Evolutionary conservation across 1,140 invertebrate genomes (phyloP).

Genomic region (Drosophila triauraria): DNA sequence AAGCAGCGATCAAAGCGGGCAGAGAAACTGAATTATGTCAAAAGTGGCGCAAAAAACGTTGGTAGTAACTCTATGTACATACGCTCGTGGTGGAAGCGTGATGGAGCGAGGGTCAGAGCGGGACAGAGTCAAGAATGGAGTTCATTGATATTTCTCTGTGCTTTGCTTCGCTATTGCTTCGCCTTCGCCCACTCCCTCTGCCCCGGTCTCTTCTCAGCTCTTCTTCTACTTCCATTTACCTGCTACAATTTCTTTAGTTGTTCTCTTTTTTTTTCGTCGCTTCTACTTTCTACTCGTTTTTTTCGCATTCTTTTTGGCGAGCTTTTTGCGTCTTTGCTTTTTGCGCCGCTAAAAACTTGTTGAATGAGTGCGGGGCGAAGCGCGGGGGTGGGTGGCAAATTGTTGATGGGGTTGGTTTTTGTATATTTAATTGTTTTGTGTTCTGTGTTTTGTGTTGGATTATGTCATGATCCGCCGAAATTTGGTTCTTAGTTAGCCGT

Average conservation of each 20-base stretch:
- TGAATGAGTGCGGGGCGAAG: conserved; percentile 17
- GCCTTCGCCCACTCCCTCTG: conserved; percentile 25
- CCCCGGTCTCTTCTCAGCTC: conserved; percentile 4
- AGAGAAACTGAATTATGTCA: conserved; percentile 68
- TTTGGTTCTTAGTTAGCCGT: neutral
- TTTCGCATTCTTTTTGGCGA: conserved; percentile 53
- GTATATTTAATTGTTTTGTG: conserved; percentile 40
- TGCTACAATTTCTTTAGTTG: conserved; percentile 62
- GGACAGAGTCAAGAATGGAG: conserved; percentile 47
- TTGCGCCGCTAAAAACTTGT: conserved; percentile 67
- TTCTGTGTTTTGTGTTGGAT: conserved; percentile 22
- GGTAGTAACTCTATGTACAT: conserved; percentile 50
- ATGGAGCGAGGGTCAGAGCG: neutral
- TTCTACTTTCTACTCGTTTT: conserved; percentile 62
- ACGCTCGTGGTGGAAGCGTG: neutral
- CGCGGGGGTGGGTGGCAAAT: conserved; percentile 9
- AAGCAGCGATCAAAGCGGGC: conserved; percentile 56
- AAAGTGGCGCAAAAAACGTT: conserved; percentile 74
- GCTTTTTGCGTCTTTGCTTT: conserved; percentile 60
- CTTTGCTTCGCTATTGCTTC: conserved; percentile 45
- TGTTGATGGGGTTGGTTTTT: conserved; percentile 51
- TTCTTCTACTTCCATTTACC: conserved; percentile 53
- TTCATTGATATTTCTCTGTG: conserved; percentile 71
- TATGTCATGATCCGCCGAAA: conserved; percentile 40
- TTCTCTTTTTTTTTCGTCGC: conserved; percentile 32